A percentile compares a stretch with the other conserved stretches of the same genome.
Evolutionary conservation across 1,140 invertebrate species (phyloP).

Genomic region (Zaprionus vittiger): DNA sequence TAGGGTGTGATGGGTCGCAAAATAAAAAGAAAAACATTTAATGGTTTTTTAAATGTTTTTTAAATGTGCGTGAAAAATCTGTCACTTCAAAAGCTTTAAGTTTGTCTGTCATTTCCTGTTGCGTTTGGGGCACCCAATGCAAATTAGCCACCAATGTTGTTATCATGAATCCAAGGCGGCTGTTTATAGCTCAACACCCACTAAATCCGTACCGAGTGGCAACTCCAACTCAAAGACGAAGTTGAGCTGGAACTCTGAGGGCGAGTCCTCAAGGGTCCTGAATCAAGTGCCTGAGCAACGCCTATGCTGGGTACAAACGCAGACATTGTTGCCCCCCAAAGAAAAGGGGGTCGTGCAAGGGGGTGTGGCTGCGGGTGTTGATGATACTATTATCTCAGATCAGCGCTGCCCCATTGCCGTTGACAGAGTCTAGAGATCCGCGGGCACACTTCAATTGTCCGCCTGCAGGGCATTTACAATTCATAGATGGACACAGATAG

Average conservation of each 20-base stretch:
- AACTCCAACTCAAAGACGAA: constrained; percentile 38
- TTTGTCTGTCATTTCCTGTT: constrained; percentile 27
- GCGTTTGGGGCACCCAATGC: constrained; percentile 46
- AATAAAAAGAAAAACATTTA: constrained; percentile 68
- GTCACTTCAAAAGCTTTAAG: constrained; percentile 67
- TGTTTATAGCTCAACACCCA: constrained; percentile 48
- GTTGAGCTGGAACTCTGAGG: constrained; percentile 5
- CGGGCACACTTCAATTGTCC: constrained; percentile 74
- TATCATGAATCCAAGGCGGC: constrained; percentile 62
- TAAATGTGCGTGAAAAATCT: constrained; percentile 81
- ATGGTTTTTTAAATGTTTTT: constrained; percentile 84
- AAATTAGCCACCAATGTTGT: constrained; percentile 72
- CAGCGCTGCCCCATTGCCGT: constrained; percentile 37
- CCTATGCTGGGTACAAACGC: constrained; percentile 42
- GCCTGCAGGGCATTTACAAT: constrained; percentile 71
- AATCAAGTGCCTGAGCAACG: constrained; percentile 58
- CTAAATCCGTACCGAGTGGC: constrained; percentile 46
- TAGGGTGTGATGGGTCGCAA: constrained; percentile 58
- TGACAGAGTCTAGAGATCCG: constrained; percentile 35
- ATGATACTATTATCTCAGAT: constrained; percentile 84
- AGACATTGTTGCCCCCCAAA: constrained; percentile 44
- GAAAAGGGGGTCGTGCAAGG: not conserved
- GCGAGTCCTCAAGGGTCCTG: constrained; percentile 10
- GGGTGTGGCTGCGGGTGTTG: constrained; percentile 65
- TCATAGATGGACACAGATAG: constrained; percentile 67